Evolutionary conservation across 2,888 invertebrate genomes (phyloP).

Genomic region (Nudaria mundana): DNA sequence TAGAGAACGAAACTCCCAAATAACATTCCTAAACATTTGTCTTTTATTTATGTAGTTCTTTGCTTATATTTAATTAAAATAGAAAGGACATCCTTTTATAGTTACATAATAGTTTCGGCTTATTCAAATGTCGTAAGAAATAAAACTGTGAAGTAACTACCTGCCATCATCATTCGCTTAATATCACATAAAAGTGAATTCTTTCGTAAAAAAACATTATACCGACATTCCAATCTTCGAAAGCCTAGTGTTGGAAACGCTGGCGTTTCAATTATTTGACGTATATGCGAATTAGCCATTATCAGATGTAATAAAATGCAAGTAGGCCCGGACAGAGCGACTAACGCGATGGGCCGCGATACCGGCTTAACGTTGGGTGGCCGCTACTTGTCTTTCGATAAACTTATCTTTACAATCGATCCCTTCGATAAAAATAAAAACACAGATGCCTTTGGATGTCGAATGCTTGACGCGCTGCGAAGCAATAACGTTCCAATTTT

Average conservation of each 20-base stretch:
- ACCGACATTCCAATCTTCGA: conserved; percentile 43
- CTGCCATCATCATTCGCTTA: conserved; percentile 34
- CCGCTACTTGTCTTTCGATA: conserved; percentile 80
- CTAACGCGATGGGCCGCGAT: conserved; percentile 41
- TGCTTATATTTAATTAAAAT: too few relatives aligned
- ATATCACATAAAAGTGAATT: conserved; percentile 43
- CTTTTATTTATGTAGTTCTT: too few relatives aligned
- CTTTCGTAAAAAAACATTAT: conserved; percentile 38
- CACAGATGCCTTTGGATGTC: conserved; percentile 60
- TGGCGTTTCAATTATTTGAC: conserved; percentile 69
- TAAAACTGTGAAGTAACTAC: conserved; percentile 27
- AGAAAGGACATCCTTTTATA: too few relatives aligned
- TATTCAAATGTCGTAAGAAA: conserved; percentile 28
- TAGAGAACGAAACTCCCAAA: too few relatives aligned
- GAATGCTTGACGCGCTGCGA: conserved; percentile 69
- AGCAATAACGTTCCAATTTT: conserved; percentile 73
- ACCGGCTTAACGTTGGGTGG: conserved; percentile 60
- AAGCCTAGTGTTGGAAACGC: conserved; percentile 29
- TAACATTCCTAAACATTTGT: too few relatives aligned
- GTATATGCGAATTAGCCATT: conserved; percentile 72
- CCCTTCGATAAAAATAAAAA: conserved; percentile 75
- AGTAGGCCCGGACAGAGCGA: conserved; percentile 47
- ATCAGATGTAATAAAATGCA: conserved; percentile 78
- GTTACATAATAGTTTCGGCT: conserved; percentile 21
- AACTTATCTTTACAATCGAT: conserved; percentile 79